Evolutionary conservation across 2,113 vertebrate species (phyloP).

Genomic region (Prietella phreatophila): DNA sequence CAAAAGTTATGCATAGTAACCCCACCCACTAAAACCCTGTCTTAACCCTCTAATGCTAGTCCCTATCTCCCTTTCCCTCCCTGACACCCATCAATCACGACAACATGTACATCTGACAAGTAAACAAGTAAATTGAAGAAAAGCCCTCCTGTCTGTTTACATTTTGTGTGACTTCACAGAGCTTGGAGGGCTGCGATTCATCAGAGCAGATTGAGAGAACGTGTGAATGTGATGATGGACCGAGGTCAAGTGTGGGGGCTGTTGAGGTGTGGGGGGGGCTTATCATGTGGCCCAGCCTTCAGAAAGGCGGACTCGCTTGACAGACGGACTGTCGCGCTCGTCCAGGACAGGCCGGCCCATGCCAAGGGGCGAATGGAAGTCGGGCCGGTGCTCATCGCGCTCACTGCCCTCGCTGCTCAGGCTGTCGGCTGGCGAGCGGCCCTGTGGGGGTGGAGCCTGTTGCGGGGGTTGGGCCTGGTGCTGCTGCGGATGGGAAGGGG

Average conservation of each 20-base stretch:
- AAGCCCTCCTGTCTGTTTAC: slow-evolving; percentile 65
- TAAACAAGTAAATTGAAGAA: slow-evolving; percentile 63
- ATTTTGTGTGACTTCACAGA: slow-evolving; percentile 58
- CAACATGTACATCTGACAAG: slow-evolving; percentile 93
- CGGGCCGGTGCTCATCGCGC: slow-evolving; percentile 94
- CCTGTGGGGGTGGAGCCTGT: slow-evolving; percentile 82
- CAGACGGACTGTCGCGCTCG: slow-evolving; percentile 95
- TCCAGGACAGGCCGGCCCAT: slow-evolving; percentile 92
- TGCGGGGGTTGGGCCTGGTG: slow-evolving; percentile 74
- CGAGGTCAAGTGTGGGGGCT: slow-evolving; percentile 50
- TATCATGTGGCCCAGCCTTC: slow-evolving; percentile 99
- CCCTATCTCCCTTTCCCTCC: slow-evolving; percentile 57
- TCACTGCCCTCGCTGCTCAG: slow-evolving; percentile 98
- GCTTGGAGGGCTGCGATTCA: slow-evolving; percentile 53
- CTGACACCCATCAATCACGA: slow-evolving; percentile 73
- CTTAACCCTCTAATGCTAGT: slow-evolving; percentile 47
- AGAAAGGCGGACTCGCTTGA: slow-evolving; percentile 96
- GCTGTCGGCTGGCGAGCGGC: slow-evolving; percentile 96
- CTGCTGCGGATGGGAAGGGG: slow-evolving; percentile 47
- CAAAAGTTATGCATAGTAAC: slow-evolving; percentile 95
- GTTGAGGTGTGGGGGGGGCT: slow-evolving; percentile 41
- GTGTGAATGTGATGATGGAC: slow-evolving; percentile 49
- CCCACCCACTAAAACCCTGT: slow-evolving; percentile 70
- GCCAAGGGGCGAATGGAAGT: slow-evolving; percentile 99
- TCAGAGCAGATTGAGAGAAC: slow-evolving; percentile 23